Evolutionary conservation across 2,113 vertebrate species (phyloP).

Genomic region (Sitta europaea): DNA sequence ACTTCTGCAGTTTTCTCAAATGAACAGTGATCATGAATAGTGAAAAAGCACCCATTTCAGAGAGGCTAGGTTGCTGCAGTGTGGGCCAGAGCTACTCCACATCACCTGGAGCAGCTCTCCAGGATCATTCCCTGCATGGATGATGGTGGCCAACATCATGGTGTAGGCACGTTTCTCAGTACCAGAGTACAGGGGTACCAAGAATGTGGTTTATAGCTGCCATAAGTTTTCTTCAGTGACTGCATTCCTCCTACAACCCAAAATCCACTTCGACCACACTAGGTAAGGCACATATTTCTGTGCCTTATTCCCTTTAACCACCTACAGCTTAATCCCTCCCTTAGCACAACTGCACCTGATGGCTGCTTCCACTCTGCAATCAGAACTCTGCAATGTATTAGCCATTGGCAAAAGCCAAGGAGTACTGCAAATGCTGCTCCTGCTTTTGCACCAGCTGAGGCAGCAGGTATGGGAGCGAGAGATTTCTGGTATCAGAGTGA

Average conservation of each 20-base stretch:
- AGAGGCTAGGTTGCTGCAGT: rapidly evolving
- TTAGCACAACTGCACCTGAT: neutral
- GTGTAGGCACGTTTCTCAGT: rapidly evolving
- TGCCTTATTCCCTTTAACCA: neutral
- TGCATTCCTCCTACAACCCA: neutral
- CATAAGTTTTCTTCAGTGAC: neutral
- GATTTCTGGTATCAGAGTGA: neutral
- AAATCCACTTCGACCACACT: neutral
- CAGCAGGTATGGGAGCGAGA: rapidly evolving
- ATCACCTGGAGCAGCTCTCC: neutral
- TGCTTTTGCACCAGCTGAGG: neutral
- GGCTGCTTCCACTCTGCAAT: neutral
- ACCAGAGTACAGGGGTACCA: neutral
- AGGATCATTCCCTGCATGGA: rapidly evolving
- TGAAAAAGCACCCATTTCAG: neutral
- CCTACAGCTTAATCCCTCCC: neutral
- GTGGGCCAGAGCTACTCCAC: neutral
- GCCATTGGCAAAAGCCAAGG: neutral
- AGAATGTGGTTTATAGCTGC: neutral
- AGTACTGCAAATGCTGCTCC: neutral
- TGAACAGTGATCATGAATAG: neutral
- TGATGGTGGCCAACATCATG: rapidly evolving
- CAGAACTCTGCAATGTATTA: neutral
- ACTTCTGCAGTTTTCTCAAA: neutral
- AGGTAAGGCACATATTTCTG: neutral